Percentiles rank a stretch among this genome's conserved stretches.
phyloP scores from a whole-genome alignment of 2,888 invertebrate genomes.

The Hymenopus coronatus region DNA sequence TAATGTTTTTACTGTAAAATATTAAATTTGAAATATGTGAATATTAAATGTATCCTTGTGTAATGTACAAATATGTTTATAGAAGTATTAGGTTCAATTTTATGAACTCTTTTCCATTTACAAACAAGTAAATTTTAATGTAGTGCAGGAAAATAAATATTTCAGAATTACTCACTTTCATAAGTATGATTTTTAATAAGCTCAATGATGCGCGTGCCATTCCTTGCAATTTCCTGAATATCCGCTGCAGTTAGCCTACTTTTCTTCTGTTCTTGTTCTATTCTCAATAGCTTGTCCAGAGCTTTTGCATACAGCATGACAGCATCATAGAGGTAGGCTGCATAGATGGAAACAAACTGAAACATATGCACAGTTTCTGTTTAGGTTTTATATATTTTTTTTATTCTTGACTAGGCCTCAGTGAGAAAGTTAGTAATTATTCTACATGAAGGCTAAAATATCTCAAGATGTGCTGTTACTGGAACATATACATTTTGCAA shows the following conservation, averaged over 20 bases:
- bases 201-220: slow-evolving; percentile 84
- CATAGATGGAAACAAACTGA: slow-evolving; percentile 85
- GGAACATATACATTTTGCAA: no score
- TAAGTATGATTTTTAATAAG: slow-evolving; percentile 80
- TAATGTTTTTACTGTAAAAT: no score
- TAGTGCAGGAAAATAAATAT: not conserved
- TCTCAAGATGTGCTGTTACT: no score
- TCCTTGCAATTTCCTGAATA: slow-evolving; percentile 67
- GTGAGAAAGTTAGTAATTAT: no score
- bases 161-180: slow-evolving; percentile 66
- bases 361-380: slow-evolving; percentile 41
- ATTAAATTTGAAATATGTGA: no score
- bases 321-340: slow-evolving; percentile 93
- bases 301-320: slow-evolving; percentile 88
- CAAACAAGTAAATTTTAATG: not conserved
- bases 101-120: no score
- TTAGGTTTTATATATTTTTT: no score
- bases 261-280: slow-evolving; percentile 43
- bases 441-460: no score
- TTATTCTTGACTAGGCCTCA: no score
- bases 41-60: no score
- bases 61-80: no score
- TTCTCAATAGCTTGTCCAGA: slow-evolving; percentile 67
- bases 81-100: no score
- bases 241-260: slow-evolving; percentile 58